phyloP scores from a whole-genome alignment of 2,113 vertebrate species.

The Zosterops hypoxanthus region DNA sequence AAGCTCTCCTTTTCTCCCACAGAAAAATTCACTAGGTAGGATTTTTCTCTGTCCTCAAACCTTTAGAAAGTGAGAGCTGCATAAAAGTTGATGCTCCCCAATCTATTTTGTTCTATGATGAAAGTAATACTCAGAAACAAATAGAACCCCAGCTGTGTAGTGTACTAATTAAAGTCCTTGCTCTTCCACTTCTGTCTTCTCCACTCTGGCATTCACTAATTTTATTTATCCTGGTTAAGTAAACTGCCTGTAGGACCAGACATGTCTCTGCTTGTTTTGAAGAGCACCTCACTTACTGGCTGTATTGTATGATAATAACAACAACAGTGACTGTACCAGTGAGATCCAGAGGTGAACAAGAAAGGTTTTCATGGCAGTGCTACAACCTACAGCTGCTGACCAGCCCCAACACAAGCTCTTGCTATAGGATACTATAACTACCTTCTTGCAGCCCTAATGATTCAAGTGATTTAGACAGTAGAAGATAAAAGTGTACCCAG shows the following conservation, averaged over 20 bases:
- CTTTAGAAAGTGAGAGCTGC: not conserved
- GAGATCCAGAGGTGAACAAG: not conserved
- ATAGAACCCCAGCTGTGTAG: not conserved
- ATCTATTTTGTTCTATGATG: not conserved
- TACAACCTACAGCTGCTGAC: not conserved
- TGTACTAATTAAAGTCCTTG: not conserved
- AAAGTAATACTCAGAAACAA: not conserved
- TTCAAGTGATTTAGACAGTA: not conserved
- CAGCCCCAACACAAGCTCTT: not conserved
- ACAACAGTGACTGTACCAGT: not conserved
- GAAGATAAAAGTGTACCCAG: not conserved
- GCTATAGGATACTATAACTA: not conserved
- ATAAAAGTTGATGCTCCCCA: not conserved
- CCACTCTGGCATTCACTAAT: not conserved
- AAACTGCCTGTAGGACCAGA: not conserved
- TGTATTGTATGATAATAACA: not conserved
- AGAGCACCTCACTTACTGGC: not conserved
- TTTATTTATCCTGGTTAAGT: not conserved
- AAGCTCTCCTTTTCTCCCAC: not conserved
- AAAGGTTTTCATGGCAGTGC: not conserved
- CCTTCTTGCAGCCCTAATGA: not conserved
- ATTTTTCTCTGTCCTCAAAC: not conserved
- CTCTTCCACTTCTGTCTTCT: not conserved
- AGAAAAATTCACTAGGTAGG: not conserved
- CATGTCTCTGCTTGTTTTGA: not conserved